Base-by-base conservation (phyloP, 2,113 vertebrate species). In the Acinonyx jubatus region DNA sequence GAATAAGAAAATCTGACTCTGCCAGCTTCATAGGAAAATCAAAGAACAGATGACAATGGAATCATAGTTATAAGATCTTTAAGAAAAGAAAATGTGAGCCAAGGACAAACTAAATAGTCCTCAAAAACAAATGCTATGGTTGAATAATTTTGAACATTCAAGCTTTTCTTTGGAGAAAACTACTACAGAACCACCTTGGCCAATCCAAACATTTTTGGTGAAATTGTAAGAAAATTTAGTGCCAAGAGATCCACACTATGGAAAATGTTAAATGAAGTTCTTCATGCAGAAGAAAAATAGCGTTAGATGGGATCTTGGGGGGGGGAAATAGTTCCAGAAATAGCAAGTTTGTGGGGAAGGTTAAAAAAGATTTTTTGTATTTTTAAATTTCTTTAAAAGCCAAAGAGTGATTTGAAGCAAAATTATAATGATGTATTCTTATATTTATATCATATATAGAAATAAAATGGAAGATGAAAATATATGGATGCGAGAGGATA, bases 231-330 rank as follows among this genome's bases (percentile, higher is more conserved):
- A 91, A 91, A 84, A 86, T 36, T 91, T 81, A 61, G 23, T 96
- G 89, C 92, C 90, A 93, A 69, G 29, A 91, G 38, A 86, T 48
- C 27, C 41, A 29, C 65, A 81, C 21, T 81, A 65, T 86, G 90
- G 45, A 97, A 96, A 97, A 91, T 96, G 50, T 92, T 97, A 93
- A 96, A 88, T 65, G 78, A 97, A 95, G 50, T 93, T 89, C 71
- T 76, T 97, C 1, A 15, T 85, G 33, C 1, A 89, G 50, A 85
- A 95, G 94, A 89, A 98, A 98, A 96, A 95, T 95, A 97, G 86
- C 57, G 81, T 82, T 90, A 96, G 82, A 89, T 81, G 90, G 87
- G 93, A 85, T 61, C 36, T 78, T 92, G 23, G 69, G 18, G 88
- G 41, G 41, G 41, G 38, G 38, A 96, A 94, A 55, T 10, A 61